Conservation (phyloP, 1,140 invertebrate species). For the Lepidurus apus region DNA sequence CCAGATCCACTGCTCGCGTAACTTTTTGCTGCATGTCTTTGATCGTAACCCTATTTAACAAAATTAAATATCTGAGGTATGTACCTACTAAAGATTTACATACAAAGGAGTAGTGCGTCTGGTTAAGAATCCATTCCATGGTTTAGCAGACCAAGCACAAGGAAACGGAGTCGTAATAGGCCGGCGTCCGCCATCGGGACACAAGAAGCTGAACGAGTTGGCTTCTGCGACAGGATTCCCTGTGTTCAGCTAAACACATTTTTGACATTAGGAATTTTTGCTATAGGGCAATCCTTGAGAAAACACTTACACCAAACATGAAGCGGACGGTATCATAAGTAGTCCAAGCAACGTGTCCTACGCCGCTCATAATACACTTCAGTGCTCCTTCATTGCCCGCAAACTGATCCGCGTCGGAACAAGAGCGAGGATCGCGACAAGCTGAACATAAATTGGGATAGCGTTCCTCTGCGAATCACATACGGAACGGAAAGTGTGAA, state of each 20-base stretch:
- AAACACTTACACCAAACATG: slow-evolving; percentile 54
- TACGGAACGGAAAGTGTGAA: slow-evolving; percentile 23
- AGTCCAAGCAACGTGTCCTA: slow-evolving; percentile 76
- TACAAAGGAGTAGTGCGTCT: slow-evolving; percentile 46
- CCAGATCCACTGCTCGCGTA: slow-evolving; percentile 30
- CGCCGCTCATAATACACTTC: slow-evolving; percentile 67
- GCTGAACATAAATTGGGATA: slow-evolving; percentile 66
- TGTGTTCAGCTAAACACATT: slow-evolving; percentile 49
- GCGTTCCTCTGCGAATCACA: slow-evolving; percentile 53
- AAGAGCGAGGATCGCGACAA: slow-evolving; percentile 64
- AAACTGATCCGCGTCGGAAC: slow-evolving; percentile 73
- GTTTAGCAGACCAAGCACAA: slow-evolving; percentile 69
- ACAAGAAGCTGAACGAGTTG: slow-evolving; percentile 64
- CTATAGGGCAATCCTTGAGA: not conserved
- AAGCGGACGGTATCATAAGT: slow-evolving; percentile 70
- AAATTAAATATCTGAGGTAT: slow-evolving; percentile 31
- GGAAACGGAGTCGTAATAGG: slow-evolving; percentile 58
- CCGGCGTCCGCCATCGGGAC: slow-evolving; percentile 68
- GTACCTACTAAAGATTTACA: slow-evolving; percentile 42
- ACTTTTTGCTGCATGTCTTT: slow-evolving; percentile 32
- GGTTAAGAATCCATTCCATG: slow-evolving; percentile 68
- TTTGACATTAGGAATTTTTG: slow-evolving; percentile 23
- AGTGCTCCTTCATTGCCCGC: slow-evolving; percentile 79
- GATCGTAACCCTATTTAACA: slow-evolving; percentile 16
- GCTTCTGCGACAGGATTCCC: slow-evolving; percentile 41